Conservation (phyloP, 2,888 invertebrate species). For the Hanleya hanleyi region DNA sequence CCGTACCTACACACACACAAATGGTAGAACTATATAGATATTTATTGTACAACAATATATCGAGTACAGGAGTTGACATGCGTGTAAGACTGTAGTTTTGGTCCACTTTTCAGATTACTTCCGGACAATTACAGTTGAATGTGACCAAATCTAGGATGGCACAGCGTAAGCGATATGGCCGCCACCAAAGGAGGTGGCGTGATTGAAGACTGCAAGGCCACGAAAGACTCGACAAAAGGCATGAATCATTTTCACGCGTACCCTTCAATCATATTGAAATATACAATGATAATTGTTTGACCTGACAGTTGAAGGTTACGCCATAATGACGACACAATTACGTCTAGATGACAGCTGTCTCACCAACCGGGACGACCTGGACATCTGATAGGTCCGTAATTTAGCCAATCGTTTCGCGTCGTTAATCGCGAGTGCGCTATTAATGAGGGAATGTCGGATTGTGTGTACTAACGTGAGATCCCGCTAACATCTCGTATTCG, state of each 20-base stretch:
- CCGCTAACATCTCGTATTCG: background rate
- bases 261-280: background rate
- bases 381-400: background rate
- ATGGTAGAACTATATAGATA: no score
- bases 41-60: no score
- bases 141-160: background rate
- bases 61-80: no score
- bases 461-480: background rate
- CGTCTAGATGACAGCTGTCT: background rate
- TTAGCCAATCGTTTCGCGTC: background rate
- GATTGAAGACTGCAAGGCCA: background rate
- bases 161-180: background rate
- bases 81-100: background rate
- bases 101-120: background rate
- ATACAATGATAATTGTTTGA: background rate
- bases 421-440: background rate
- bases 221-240: background rate
- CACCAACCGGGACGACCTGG: background rate
- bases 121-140: background rate
- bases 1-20: no score
- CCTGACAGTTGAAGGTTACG: background rate
- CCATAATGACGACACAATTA: background rate
- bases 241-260: slow-evolving; percentile 5
- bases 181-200: background rate
- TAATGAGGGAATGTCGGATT: background rate